Percentiles rank a stretch among this genome's conserved stretches.
These are phyloP conservation scores for Pheosia tremula DNA, from an alignment of 2,888 invertebrate genomes.

Conservation along the genomic window DNA sequence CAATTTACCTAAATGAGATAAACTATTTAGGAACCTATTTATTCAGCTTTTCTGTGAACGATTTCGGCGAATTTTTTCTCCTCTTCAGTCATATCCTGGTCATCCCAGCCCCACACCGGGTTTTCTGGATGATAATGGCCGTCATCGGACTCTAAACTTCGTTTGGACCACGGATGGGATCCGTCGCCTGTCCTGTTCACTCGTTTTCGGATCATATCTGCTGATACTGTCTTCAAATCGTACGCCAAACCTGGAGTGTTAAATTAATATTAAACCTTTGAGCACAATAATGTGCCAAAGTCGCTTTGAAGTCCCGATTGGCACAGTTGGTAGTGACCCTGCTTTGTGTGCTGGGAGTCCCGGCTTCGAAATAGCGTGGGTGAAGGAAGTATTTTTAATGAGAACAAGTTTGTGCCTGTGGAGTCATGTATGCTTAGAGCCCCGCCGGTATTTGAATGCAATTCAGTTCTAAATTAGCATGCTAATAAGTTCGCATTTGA, in stretches of 20 bases:
- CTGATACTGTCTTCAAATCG: constrained; percentile 91
- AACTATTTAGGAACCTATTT: constrained; percentile 41
- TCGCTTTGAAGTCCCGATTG: too few relatives aligned
- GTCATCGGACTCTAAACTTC: constrained; percentile 58
- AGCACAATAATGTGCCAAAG: too few relatives aligned
- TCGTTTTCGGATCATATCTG: constrained; percentile 88
- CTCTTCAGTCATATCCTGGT: constrained; percentile 88
- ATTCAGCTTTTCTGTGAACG: constrained; percentile 61
- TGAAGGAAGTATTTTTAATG: too few relatives aligned
- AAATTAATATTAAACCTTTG: constrained; percentile 1
- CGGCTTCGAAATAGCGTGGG: too few relatives aligned
- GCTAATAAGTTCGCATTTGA: too few relatives aligned
- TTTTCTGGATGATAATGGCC: constrained; percentile 81
- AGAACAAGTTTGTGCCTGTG: too few relatives aligned
- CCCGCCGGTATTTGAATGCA: too few relatives aligned
- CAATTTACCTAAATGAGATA: neutral
- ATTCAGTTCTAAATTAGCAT: too few relatives aligned
- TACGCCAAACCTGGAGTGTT: constrained; percentile 89
- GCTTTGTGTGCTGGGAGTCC: too few relatives aligned
- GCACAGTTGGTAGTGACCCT: too few relatives aligned
- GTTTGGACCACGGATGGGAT: constrained; percentile 67
- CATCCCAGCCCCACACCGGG: constrained; percentile 93
- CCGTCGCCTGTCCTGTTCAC: constrained; percentile 91
- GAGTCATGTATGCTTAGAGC: too few relatives aligned
- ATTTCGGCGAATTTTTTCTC: constrained; percentile 85